These are phyloP conservation scores for Pterostichus niger DNA, from an alignment of 2,888 invertebrate genomes.

Conservation along the genomic window DNA sequence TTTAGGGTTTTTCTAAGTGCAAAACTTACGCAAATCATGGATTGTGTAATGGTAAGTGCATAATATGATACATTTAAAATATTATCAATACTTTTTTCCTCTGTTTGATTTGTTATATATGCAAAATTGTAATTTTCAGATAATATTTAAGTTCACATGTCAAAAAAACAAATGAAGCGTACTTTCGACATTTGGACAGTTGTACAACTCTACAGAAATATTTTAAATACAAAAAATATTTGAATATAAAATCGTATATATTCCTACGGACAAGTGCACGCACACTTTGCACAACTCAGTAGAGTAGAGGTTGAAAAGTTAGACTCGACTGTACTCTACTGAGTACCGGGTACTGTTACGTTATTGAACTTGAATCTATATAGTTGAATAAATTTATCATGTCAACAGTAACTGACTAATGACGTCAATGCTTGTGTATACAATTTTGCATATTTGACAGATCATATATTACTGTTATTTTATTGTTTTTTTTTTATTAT, in stretches of 20 bases:
- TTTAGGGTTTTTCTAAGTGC: not conserved
- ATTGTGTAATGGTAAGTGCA: constrained; percentile 54
- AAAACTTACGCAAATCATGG: constrained; percentile 14
- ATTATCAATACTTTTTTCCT: constrained; percentile 13
- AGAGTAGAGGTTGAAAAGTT: not conserved
- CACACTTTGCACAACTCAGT: constrained; percentile 1
- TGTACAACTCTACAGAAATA: not conserved
- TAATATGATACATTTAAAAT: not conserved
- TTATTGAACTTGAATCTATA: constrained; percentile 9
- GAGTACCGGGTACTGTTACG: not conserved
- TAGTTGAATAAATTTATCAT: constrained; percentile 1
- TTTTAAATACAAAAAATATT: not conserved
- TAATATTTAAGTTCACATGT: not conserved
- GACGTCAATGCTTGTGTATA: constrained; percentile 21
- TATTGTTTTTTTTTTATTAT: no score
- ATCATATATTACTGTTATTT: no score
- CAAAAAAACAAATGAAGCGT: constrained; percentile 32
- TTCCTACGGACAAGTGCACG: not conserved
- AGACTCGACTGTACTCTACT: not conserved
- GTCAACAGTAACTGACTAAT: constrained; percentile 21
- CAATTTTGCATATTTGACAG: not conserved
- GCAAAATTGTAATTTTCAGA: constrained; percentile 20
- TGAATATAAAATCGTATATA: not conserved
- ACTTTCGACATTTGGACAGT: no score
- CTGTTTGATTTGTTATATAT: not conserved